These are phyloP conservation scores for Poeciliopsis occidentalis DNA, from an alignment of 2,113 vertebrate genomes.

Conservation along the genomic window DNA sequence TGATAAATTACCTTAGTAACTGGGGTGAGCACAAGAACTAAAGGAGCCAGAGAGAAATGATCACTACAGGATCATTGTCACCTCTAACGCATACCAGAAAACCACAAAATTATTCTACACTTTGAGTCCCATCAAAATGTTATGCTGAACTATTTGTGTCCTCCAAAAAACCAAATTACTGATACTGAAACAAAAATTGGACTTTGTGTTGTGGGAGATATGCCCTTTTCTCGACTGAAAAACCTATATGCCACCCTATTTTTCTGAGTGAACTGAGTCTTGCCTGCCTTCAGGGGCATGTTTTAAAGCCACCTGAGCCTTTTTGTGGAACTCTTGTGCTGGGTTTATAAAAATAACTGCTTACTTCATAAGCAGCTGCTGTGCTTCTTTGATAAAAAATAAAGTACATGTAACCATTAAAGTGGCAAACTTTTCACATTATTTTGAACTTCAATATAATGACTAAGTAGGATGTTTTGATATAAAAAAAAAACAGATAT, in stretches of 20 bases:
- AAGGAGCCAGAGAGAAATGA: conserved; percentile 53
- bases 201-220: conserved; percentile 48
- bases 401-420: conserved; percentile 12
- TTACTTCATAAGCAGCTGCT: conserved; percentile 40
- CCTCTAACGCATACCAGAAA: conserved; percentile 13
- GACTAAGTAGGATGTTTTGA: not conserved
- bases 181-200: conserved; percentile 31
- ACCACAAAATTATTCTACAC: not conserved
- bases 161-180: conserved; percentile 47
- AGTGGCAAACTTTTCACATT: conserved; percentile 1
- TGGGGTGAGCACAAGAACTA: conserved; percentile 58
- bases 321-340: conserved; percentile 44
- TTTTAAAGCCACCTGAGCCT: conserved; percentile 67
- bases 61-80: conserved; percentile 45
- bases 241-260: conserved; percentile 62
- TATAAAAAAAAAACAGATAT: not conserved
- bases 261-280: conserved; percentile 63
- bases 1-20: conserved; percentile 65
- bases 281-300: conserved; percentile 59
- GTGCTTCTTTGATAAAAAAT: conserved; percentile 46
- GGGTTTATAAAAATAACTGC: conserved; percentile 42
- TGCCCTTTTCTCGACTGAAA: conserved; percentile 69
- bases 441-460: no score
- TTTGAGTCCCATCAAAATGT: conserved; percentile 11
- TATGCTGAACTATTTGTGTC: conserved; percentile 40